Conservation (phyloP, 2,113 vertebrate genomes). For the Chionis minor region DNA sequence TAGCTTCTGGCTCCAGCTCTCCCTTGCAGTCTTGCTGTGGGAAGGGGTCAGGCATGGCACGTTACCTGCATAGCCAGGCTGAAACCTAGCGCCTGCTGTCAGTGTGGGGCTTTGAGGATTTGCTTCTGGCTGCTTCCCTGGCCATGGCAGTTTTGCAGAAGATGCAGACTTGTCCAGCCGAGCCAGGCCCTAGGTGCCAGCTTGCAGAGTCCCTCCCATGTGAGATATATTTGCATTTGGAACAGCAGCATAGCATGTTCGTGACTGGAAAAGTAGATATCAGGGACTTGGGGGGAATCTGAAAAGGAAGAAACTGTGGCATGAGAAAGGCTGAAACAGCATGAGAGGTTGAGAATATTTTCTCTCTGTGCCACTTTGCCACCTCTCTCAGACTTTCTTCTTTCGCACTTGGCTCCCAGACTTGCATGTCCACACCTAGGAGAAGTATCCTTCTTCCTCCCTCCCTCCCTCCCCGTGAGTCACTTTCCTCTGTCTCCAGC, state of each 20-base stretch:
- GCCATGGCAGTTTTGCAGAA: not conserved
- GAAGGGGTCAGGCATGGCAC: not conserved
- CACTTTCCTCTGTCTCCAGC: not conserved
- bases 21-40: not conserved
- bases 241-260: not conserved
- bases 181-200: too few relatives aligned
- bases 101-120: not conserved
- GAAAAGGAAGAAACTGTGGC: not conserved
- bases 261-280: not conserved
- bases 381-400: not conserved
- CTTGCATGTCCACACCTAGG: not conserved
- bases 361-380: not conserved
- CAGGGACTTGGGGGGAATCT: not conserved
- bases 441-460: not conserved
- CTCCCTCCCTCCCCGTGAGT: not conserved
- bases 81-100: not conserved
- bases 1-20: not conserved
- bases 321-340: not conserved
- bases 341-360: not conserved
- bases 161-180: fast-evolving
- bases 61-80: not conserved
- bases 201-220: fast-evolving
- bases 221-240: not conserved
- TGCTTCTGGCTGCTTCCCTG: not conserved
- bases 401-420: not conserved